These are phyloP conservation scores for Oscheius myriophilus DNA, from an alignment of 2,888 invertebrate genomes.

Conservation along the genomic window DNA sequence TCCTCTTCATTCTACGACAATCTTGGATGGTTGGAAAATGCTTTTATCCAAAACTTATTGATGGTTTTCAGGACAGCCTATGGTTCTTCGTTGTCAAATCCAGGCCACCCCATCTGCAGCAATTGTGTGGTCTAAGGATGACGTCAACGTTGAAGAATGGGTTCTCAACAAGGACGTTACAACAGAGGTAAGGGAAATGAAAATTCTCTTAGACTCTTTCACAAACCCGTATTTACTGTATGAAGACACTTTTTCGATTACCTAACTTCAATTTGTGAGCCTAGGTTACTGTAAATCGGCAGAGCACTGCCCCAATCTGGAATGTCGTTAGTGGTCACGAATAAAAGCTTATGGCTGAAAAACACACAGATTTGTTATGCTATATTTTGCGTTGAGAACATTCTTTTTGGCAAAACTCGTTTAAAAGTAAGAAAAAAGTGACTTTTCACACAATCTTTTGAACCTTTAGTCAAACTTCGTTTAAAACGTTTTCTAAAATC, in stretches of 20 bases:
- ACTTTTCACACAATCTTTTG: too few species aligned
- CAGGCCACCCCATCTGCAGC: constrained; percentile 56
- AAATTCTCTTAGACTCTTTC: neutral
- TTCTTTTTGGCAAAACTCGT: too few species aligned
- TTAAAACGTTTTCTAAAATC: too few species aligned
- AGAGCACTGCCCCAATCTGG: too few species aligned
- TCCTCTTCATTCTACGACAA: constrained; percentile 53
- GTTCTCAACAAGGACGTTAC: constrained; percentile 54
- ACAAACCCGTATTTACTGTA: neutral
- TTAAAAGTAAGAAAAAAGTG: too few species aligned
- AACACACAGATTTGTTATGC: too few species aligned
- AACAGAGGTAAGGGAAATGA: constrained; percentile 26
- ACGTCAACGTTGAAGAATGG: constrained; percentile 55
- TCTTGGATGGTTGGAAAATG: constrained; percentile 42
- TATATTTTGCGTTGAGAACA: too few species aligned
- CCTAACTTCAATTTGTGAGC: too few species aligned
- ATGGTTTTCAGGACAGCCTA: constrained; percentile 44
- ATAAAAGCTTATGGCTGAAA: too few species aligned
- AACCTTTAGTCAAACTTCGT: too few species aligned
- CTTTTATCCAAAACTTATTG: neutral
- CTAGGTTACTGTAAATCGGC: too few species aligned
- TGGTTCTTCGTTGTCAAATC: constrained; percentile 56
- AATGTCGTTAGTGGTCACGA: too few species aligned
- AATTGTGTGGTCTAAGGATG: constrained; percentile 61
- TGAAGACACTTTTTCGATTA: neutral